These are phyloP conservation scores for Augiades crinisus DNA, from an alignment of 2,888 invertebrate genomes.

Conservation along the genomic window DNA sequence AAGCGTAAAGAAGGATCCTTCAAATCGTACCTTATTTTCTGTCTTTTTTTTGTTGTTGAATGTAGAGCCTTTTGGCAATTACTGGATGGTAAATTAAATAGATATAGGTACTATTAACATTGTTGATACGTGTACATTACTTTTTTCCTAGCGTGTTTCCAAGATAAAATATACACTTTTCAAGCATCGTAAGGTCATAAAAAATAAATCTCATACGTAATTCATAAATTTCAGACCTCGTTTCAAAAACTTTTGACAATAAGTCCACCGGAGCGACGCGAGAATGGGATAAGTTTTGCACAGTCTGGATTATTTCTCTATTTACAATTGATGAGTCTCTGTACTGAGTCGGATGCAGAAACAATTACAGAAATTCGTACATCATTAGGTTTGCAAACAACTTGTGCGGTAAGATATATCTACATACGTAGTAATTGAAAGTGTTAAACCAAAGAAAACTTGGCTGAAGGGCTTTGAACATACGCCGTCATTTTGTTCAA, in stretches of 20 bases:
- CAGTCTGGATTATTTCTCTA: constrained; percentile 64
- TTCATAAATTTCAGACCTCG: constrained; percentile 51
- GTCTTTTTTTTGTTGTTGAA: too few species aligned
- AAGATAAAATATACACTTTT: too few species aligned
- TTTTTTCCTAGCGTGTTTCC: too few species aligned
- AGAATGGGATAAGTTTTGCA: constrained; percentile 69
- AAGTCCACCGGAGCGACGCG: constrained; percentile 48
- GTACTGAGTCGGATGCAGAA: constrained; percentile 54
- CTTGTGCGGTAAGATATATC: constrained; percentile 47
- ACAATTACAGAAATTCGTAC: constrained; percentile 56
- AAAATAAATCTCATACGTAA: not conserved
- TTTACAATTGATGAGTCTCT: constrained; percentile 53
- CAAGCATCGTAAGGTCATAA: not conserved
- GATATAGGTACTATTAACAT: too few species aligned
- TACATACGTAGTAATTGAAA: not conserved
- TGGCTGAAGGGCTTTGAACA: too few species aligned
- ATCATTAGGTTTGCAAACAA: constrained; percentile 43
- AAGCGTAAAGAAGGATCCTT: too few species aligned
- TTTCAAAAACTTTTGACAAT: constrained; percentile 50
- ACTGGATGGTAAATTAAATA: too few species aligned
- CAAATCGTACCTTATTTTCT: too few species aligned
- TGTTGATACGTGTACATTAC: too few species aligned
- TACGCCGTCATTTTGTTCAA: too few species aligned
- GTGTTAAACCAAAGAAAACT: too few species aligned
- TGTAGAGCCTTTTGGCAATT: too few species aligned